Percentiles rank a stretch among this genome's conserved stretches.
Evolutionary conservation across 2,113 vertebrate genomes (phyloP).

Genomic region (Corythaeola cristata): DNA sequence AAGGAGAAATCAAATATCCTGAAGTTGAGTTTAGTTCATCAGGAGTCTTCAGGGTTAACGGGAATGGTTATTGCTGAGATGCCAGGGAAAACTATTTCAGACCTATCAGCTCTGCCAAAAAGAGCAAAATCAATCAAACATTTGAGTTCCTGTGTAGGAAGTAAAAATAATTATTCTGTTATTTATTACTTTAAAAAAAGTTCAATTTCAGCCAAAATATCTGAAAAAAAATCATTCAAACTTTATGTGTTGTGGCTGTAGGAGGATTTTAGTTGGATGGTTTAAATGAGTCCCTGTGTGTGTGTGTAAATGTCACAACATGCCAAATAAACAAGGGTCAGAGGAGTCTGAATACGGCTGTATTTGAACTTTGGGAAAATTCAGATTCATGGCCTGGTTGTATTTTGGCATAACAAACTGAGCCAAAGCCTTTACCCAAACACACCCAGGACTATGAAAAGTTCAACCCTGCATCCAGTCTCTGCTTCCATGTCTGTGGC

Average conservation of each 20-base stretch:
- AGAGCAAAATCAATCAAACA: conserved; percentile 66
- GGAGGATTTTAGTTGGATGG: conserved; percentile 43
- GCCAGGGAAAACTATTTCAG: conserved; percentile 65
- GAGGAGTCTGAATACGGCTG: neutral
- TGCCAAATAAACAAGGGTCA: conserved; percentile 43
- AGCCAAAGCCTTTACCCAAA: conserved; percentile 35
- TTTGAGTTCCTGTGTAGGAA: conserved; percentile 70
- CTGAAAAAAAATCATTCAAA: conserved; percentile 45
- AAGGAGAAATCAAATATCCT: neutral
- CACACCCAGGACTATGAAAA: neutral
- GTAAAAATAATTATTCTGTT: conserved; percentile 68
- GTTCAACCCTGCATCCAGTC: neutral
- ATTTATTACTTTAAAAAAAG: conserved; percentile 68
- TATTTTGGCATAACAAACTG: neutral
- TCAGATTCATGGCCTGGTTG: conserved; percentile 26
- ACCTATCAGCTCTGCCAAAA: conserved; percentile 63
- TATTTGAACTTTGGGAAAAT: conserved; percentile 17
- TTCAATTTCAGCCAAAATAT: conserved; percentile 47
- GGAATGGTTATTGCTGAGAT: conserved; percentile 46
- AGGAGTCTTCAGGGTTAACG: conserved; percentile 41
- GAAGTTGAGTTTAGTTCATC: conserved; percentile 56
- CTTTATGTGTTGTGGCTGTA: conserved; percentile 51
- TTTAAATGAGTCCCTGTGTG: conserved; percentile 49
- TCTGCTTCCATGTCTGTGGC: neutral
- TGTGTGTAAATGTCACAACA: conserved; percentile 45